Base-by-base conservation (phyloP, 2,888 invertebrate species). In the Chymomyza fuscimana region DNA sequence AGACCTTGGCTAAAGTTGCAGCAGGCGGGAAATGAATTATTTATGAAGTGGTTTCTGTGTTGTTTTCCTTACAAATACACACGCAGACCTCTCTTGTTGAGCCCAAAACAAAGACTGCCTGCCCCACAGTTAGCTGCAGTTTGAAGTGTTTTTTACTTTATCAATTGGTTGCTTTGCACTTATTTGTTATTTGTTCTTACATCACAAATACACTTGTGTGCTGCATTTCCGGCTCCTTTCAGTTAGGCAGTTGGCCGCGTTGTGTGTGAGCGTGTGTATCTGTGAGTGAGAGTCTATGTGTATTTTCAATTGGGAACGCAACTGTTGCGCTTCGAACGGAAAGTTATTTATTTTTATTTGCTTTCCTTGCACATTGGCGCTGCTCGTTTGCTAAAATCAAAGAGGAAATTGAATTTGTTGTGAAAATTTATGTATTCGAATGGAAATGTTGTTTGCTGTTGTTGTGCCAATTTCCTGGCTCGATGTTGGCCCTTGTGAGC, bases 1-100 rank as follows among this genome's bases (percentile, higher is more conserved):
- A 46, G 40, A 12, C 10, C 12, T 15, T 10, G 40, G 40, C 40
- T 56, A 61, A 12, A 46, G 40, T 46, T 46, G 40, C 40, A 76
- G 76, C 84, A 80, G 77, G 83, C 87, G 82, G 88, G 87, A 90
- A 91, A 91, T 91, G 90, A 91, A 91, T 91, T 91, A 91, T 91
- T 91, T 91, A 91, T 91, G 90, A 91, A 90, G 90, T 90, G 91
- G 89, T 89, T 87, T 83, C 58, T 73, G 65, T 74, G 70, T 69
- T 73, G 73, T 71, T 66, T 72, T 68, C 78, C 68, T 56, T 61
- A 67, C 81, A 63, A 71, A 52, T 70, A 70, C 69, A 72, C 68
- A 29, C 58, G 25, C 29, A 76, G 22, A 50, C 79, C 73, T 70
- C 46, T 50, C 19, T 25, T 19, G 64, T 32, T 59, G 40, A 51